A percentile compares a stretch with the other conserved stretches of the same genome.
Evolutionary conservation across 2,888 invertebrate species (phyloP).

Genomic region (Troglohyphantes excavatus): DNA sequence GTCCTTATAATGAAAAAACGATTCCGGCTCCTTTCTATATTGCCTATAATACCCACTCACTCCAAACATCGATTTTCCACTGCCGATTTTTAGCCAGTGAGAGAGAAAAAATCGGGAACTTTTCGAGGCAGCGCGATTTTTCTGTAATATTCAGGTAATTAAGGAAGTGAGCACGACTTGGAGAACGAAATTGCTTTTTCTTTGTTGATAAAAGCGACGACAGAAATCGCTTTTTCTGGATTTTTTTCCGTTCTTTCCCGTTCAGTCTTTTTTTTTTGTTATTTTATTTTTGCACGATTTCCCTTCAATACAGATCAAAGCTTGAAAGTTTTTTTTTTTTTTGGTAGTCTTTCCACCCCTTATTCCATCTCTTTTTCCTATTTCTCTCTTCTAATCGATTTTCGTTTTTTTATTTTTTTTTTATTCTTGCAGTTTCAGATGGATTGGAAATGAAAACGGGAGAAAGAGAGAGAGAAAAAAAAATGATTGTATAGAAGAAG

Average conservation of each 20-base stretch:
- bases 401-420: slow-evolving; percentile 70
- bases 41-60: slow-evolving; percentile 2
- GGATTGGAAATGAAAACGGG: slow-evolving; percentile 77
- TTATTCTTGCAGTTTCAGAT: slow-evolving; percentile 63
- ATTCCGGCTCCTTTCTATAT: slow-evolving; percentile 45
- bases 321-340: slow-evolving; percentile 23
- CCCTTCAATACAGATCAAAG: slow-evolving; percentile 69
- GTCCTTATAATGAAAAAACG: slow-evolving; percentile 70
- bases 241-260: slow-evolving; percentile 7
- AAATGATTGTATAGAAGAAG: slow-evolving; percentile 2
- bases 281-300: slow-evolving; percentile 73
- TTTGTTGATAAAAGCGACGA: slow-evolving; percentile 77
- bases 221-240: slow-evolving; percentile 64
- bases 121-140: slow-evolving; percentile 74
- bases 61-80: slow-evolving; percentile 64
- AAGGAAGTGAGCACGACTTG: slow-evolving; percentile 75
- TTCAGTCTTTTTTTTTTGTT: slow-evolving; percentile 38
- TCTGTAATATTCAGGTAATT: slow-evolving; percentile 79
- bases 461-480: slow-evolving; percentile 29
- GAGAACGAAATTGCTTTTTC: slow-evolving; percentile 76
- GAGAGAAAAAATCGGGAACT: slow-evolving; percentile 8
- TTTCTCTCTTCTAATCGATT: slow-evolving; percentile 71
- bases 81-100: slow-evolving; percentile 54
- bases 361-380: slow-evolving; percentile 19
- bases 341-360: not conserved